Conservation (phyloP, 1,140 invertebrate genomes). For the Psix sp. region DNA sequence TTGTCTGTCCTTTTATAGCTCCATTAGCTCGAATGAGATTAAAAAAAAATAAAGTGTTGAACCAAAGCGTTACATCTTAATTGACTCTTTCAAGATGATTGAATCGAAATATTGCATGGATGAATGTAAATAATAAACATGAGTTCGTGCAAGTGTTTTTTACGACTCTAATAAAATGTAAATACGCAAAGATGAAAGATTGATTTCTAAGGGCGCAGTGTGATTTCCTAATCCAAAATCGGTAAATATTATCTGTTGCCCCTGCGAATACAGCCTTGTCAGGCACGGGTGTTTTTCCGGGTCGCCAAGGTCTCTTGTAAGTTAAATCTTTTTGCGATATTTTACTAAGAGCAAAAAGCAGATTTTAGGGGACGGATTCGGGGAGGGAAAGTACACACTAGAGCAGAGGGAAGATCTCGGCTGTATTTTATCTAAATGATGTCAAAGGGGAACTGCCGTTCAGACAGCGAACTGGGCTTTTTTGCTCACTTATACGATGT, state of each 20-base stretch:
- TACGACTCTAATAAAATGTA: constrained; percentile 52
- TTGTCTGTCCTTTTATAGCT: no score
- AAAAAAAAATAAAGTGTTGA: no score
- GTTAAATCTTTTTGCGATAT: constrained; percentile 58
- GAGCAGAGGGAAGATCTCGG: constrained; percentile 51
- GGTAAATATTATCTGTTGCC: constrained; percentile 43
- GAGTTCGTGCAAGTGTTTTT: constrained; percentile 43
- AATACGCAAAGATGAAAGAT: constrained; percentile 36
- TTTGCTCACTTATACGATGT: constrained; percentile 24
- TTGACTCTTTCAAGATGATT: neutral
- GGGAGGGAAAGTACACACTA: constrained; percentile 47
- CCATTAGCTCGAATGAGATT: no score
- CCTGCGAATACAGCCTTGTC: constrained; percentile 9
- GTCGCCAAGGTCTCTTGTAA: constrained; percentile 47
- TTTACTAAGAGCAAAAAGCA: constrained; percentile 45
- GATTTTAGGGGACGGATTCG: constrained; percentile 44
- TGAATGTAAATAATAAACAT: constrained; percentile 29
- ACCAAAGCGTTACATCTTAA: no score
- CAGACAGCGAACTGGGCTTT: constrained; percentile 28
- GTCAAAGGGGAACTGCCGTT: constrained; percentile 70
- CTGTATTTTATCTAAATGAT: constrained; percentile 74
- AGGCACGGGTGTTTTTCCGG: constrained; percentile 50
- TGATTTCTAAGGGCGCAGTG: constrained; percentile 27
- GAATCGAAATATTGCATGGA: neutral
- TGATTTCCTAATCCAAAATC: constrained; percentile 50